Base-by-base conservation (phyloP, 1,140 invertebrate species). In the Drosophila subobscura region DNA sequence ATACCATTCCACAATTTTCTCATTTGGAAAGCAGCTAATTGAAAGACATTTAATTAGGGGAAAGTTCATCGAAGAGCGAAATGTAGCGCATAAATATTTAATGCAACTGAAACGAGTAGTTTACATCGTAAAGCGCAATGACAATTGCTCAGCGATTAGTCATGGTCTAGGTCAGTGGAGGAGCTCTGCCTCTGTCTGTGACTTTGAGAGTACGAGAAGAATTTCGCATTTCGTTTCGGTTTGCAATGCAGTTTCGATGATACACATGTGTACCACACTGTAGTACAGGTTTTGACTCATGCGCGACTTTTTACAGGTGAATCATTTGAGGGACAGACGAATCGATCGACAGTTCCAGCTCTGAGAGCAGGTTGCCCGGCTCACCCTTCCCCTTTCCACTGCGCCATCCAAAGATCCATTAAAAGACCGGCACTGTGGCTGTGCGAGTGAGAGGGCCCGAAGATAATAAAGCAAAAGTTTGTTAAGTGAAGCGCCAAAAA, bases 381-480 rank as follows among this genome's bases (percentile, higher is more conserved):
- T 33, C 16, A 20, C 16, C 41, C 25, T 16, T n/a, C 53, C 53
- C 2, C 29, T 55, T 55, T 63, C 14, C 50, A 25, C 29, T 10
- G 56, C 25, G 56, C 25, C 58, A 37, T 23, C 20, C 47, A 25
- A 37, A 12, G 10, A 37, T 37, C 46, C 46, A 45, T 51, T 49
- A 27, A 68, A 47, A 65, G 50, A 49, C 65, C 65, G 50, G 63
- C 63, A 67, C 33, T 41, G 16, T 42, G 22, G 27, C 8, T 25
- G 12, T 8, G 33, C 33, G 33, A 67, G 23, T 20, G 63, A 25
- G 67, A 56, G 46, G 66, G 41, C 46, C 33, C 37, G 33, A 33
- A 44, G 65, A 74, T 60, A 78, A 83, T 84, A 84, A 80, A 52
- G 80, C 79, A 79, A 85, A 84, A 72, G 73, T 73, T 65, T 73